These are phyloP conservation scores for Hippolais icterina DNA, from an alignment of 2,113 vertebrate species.

Conservation along the genomic window DNA sequence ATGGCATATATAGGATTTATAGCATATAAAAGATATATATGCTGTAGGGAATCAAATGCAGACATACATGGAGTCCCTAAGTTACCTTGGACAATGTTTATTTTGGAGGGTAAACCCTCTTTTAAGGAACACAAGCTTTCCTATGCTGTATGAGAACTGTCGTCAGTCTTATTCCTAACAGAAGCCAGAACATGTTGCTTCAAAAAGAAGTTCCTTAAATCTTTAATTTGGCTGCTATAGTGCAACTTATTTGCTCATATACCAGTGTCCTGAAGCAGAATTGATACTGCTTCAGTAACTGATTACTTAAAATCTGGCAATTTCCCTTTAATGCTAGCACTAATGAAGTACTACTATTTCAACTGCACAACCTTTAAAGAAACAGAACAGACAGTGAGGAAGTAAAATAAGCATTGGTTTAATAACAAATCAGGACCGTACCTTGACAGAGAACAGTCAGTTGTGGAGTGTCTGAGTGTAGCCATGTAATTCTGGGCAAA, in stretches of 20 bases:
- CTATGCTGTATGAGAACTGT: neutral
- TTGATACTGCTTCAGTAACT: neutral
- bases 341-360: constrained; percentile 6
- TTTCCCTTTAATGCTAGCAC: neutral
- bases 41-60: neutral
- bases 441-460: neutral
- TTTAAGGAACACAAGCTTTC: neutral
- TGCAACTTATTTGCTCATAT: neutral
- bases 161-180: neutral
- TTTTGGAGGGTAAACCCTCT: neutral
- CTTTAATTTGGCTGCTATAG: neutral
- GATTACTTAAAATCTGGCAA: constrained; percentile 2
- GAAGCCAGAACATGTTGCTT: neutral
- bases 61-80: neutral
- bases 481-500: neutral
- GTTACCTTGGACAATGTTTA: neutral
- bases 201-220: neutral
- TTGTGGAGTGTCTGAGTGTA: neutral
- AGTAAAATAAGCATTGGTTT: constrained; percentile 21
- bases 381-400: constrained; percentile 2
- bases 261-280: neutral
- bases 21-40: neutral
- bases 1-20: neutral
- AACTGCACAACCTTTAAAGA: neutral
- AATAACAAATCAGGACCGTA: neutral